Percentiles rank a stretch among this genome's conserved stretches.
Conservation (phyloP, 2,113 vertebrate genomes). For the Excalfactoria chinensis region DNA sequence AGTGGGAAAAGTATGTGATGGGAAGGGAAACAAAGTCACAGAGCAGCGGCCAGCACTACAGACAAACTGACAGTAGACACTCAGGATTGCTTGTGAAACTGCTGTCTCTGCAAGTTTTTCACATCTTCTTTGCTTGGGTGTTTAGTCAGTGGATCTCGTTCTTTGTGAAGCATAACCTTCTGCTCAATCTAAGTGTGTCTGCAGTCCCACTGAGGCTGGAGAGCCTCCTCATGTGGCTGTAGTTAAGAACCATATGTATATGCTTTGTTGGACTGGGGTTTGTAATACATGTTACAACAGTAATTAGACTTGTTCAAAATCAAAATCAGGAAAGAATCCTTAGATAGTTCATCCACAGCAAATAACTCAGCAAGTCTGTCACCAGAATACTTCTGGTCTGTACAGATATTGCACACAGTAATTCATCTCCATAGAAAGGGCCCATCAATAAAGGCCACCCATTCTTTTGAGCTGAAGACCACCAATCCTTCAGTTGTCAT, state of each 20-base stretch:
- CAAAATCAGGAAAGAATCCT: conserved; percentile 4
- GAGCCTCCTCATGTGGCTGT: not conserved
- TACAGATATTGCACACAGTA: not conserved
- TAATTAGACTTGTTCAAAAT: not conserved
- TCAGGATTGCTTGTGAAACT: not conserved
- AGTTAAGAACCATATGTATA: not conserved
- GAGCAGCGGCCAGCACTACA: not conserved
- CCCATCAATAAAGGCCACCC: conserved; percentile 36
- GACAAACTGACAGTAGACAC: not conserved
- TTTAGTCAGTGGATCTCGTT: not conserved
- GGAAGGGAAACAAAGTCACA: not conserved
- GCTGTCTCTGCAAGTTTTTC: not conserved
- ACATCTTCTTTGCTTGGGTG: not conserved
- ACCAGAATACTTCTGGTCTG: conserved; percentile 3
- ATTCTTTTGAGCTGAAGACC: conserved; percentile 48
- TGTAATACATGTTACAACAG: not conserved
- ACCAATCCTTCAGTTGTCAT: conserved; percentile 43
- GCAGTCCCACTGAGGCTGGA: not conserved
- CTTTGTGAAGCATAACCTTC: not conserved
- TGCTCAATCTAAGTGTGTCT: not conserved
- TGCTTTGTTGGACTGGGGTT: not conserved
- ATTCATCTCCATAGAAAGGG: conserved; percentile 20
- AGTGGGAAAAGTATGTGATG: not conserved
- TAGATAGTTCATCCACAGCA: conserved; percentile 5
- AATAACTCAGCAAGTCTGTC: conserved; percentile 33